Evolutionary conservation across 1,140 invertebrate genomes (phyloP), one percentile per base, ranked within the genome.

Genomic region (Zeugodacus cucurbitae): DNA sequence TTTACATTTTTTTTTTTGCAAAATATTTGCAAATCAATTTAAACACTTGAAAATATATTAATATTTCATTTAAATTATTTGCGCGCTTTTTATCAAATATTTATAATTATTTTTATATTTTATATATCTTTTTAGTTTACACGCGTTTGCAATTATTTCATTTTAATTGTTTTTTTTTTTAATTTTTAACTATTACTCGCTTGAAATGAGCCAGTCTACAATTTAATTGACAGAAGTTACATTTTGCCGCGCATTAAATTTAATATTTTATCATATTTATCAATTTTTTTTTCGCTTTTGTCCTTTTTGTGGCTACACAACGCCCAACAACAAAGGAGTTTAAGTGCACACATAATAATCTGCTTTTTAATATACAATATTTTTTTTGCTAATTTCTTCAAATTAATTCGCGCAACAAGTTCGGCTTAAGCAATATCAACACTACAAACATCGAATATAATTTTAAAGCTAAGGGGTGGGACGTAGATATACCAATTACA

Each of bases 181-280:
- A 7, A 41, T 74, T 37, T 74, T 88, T 62, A 74, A 82, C 86
- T n/a, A 74, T 37, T 74, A 74, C 32, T 74, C 67, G 67, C 62
- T 67, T 88, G 82, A 85, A 87, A 90, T 91, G 88, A 91, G 89
- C 91, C 92, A 93, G 92, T 93, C 92, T 93, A 93, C 91, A 91
- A 91, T 91, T 92, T 93, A 93, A 93, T 93, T 93, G 92, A 93
- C 92, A 93, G 91, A 93, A 92, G 92, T 93, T 93, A 91, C 92
- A 92, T 93, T 93, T 90, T 89, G 67, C 67, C 67, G 67, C 67
- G 67, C 67, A 74, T 74, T 22, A 37, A 89, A 90, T 87, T 57
- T 74, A 74, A 37, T 37, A 34, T 3, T 70, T 26, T 48, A 11
- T 58, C 89, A 89, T 90, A 90, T 89, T 89, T 89, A 88, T 32